Evolutionary conservation across 2,113 vertebrate genomes (phyloP).

Genomic region (Leucoraja erinaceus): DNA sequence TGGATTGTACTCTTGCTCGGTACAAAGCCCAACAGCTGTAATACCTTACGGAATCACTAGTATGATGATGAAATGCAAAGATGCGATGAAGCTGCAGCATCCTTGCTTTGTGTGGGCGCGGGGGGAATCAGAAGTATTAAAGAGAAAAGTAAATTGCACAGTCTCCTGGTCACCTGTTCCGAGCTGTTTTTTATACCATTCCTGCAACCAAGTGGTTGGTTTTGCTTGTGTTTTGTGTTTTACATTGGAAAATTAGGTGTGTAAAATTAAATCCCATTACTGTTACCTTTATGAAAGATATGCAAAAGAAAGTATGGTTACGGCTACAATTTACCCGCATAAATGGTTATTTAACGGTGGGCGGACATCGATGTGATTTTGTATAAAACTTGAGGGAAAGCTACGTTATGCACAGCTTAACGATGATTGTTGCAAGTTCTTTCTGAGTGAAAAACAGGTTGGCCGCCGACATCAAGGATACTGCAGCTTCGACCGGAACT

Average conservation of each 20-base stretch:
- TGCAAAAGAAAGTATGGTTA: neutral
- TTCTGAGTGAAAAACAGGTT: neutral
- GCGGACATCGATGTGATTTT: neutral
- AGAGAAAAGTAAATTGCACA: slow-evolving; percentile 35
- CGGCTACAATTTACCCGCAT: neutral
- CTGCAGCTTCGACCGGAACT: slow-evolving; percentile 57
- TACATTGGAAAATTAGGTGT: slow-evolving; percentile 30
- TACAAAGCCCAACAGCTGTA: slow-evolving; percentile 63
- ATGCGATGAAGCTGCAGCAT: slow-evolving; percentile 72
- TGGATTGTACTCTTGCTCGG: slow-evolving; percentile 65
- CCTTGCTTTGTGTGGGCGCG: slow-evolving; percentile 49
- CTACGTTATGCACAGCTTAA: neutral
- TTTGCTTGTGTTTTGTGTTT: slow-evolving; percentile 6
- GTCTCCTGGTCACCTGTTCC: neutral
- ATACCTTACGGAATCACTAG: slow-evolving; percentile 59
- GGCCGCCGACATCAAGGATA: slow-evolving; percentile 50
- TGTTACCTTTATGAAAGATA: slow-evolving; percentile 12
- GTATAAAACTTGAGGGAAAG: neutral
- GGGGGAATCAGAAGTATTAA: neutral
- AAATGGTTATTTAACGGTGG: neutral
- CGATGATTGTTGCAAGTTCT: neutral
- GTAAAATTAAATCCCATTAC: slow-evolving; percentile 12
- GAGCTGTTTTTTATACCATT: slow-evolving; percentile 19
- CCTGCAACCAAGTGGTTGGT: neutral
- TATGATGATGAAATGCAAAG: slow-evolving; percentile 50